Evolutionary conservation across 2,113 vertebrate genomes (phyloP).

Genomic region (Pseudois nayaur): DNA sequence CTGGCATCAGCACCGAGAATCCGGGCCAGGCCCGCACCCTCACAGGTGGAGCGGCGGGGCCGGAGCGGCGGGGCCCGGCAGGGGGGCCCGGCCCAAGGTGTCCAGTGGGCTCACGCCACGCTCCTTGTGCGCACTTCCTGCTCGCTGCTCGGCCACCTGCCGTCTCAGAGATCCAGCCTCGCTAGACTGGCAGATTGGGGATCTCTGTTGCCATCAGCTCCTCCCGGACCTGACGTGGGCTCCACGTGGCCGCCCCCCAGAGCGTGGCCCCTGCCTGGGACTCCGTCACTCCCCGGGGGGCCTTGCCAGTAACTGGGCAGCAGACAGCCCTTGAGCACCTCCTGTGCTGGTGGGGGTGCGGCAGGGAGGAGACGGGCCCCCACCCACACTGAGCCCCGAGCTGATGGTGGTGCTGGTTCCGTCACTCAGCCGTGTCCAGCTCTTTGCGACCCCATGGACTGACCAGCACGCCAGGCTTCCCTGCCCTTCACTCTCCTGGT

Average conservation of each 20-base stretch:
- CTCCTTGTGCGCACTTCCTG: not conserved
- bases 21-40: not conserved
- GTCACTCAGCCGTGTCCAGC: fast-evolving
- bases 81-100: not conserved
- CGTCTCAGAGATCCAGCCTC: fast-evolving
- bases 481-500: not conserved
- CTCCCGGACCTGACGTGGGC: not conserved
- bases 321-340: not conserved
- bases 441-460: fast-evolving
- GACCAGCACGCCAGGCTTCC: not conserved
- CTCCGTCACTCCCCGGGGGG: not conserved
- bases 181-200: fast-evolving
- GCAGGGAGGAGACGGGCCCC: not conserved
- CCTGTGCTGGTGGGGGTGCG: fast-evolving
- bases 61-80: not conserved
- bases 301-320: not conserved
- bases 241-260: fast-evolving
- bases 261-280: fast-evolving
- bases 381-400: fast-evolving
- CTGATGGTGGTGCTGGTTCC: not conserved
- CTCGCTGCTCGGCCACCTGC: fast-evolving
- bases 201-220: not conserved
- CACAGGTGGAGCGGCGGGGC: not conserved
- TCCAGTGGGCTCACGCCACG: fast-evolving
- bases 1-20: not conserved